A percentile compares a stretch with the other conserved stretches of the same genome.
Evolutionary conservation across 1,140 invertebrate genomes (phyloP).

Genomic region (Neodiprion lecontei): DNA sequence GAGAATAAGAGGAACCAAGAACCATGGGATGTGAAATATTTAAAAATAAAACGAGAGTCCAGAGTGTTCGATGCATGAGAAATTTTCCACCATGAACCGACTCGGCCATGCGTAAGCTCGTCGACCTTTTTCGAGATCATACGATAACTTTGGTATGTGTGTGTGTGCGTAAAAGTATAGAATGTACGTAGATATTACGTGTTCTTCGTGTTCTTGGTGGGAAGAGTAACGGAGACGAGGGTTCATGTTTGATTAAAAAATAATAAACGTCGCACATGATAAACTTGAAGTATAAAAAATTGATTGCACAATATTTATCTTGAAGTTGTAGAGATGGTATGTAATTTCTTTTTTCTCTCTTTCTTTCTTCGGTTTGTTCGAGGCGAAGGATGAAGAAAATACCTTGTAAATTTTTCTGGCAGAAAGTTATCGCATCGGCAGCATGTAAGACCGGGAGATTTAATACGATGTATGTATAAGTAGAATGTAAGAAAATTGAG

Average conservation of each 20-base stretch:
- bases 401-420: too few species aligned
- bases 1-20: neutral
- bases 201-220: neutral
- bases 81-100: neutral
- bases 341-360: too few species aligned
- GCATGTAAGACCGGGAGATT: too few species aligned
- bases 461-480: too few species aligned
- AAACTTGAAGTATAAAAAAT: neutral
- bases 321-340: too few species aligned
- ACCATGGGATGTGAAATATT: neutral
- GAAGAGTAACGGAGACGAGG: neutral
- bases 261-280: neutral
- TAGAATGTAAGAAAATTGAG: too few species aligned
- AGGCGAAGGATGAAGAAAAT: too few species aligned
- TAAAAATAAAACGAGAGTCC: neutral
- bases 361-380: too few species aligned
- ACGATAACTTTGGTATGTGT: neutral
- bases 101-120: neutral
- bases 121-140: too few species aligned
- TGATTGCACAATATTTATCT: too few species aligned
- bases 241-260: neutral
- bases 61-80: constrained; percentile 4
- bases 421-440: too few species aligned
- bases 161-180: neutral
- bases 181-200: neutral